phyloP scores from a whole-genome alignment of 2,888 invertebrate genomes.

The Phasia obesa region DNA sequence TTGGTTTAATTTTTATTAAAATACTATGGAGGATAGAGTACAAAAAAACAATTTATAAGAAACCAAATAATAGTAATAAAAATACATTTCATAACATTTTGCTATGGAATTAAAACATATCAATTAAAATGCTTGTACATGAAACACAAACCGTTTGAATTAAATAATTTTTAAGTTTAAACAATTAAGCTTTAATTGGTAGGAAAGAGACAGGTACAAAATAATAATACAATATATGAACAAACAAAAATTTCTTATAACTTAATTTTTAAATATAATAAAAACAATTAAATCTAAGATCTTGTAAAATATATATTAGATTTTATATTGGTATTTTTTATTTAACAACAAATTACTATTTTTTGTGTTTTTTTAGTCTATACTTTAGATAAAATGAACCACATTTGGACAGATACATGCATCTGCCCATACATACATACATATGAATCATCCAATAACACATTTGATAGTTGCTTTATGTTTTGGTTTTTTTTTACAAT shows the following conservation, averaged over 20 bases:
- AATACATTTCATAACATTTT: neutral
- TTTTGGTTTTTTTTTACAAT: too few relatives aligned
- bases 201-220: constrained; percentile 34
- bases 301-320: too few relatives aligned
- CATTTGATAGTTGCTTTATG: too few relatives aligned
- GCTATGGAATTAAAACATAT: neutral
- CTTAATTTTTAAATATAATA: constrained; percentile 24
- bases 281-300: too few relatives aligned
- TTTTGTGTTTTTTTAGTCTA: too few relatives aligned
- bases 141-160: neutral
- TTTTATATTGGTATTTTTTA: too few relatives aligned
- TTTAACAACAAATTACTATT: too few relatives aligned
- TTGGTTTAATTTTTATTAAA: constrained; percentile 50
- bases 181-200: constrained; percentile 4
- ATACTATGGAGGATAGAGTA: constrained; percentile 23
- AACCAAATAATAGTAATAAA: neutral
- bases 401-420: too few relatives aligned
- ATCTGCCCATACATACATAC: too few relatives aligned
- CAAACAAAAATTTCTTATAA: constrained; percentile 15
- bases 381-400: too few relatives aligned
- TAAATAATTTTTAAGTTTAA: constrained; percentile 4
- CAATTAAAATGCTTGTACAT: neutral
- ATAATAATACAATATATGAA: neutral
- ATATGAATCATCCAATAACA: constrained; percentile 40
- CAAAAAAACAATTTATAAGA: too few relatives aligned